A percentile compares a stretch with the other conserved stretches of the same genome.
Evolutionary conservation across 1,140 invertebrate species (phyloP).

Genomic region (Chymomyza costata): DNA sequence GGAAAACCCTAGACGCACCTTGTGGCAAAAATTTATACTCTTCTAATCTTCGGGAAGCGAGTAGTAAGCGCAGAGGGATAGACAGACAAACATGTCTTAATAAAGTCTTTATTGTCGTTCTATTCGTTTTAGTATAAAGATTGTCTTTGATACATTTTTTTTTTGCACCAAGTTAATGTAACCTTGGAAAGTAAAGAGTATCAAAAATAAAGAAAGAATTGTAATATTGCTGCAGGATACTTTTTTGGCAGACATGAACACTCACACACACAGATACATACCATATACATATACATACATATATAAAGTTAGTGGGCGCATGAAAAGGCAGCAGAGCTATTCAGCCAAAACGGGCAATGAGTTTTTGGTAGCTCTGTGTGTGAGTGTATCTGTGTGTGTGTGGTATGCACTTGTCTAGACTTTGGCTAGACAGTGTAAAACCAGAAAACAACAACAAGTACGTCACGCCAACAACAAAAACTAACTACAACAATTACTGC

Average conservation of each 20-base stretch:
- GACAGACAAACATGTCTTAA: no score
- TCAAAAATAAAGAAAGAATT: no score
- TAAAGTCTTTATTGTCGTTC: no score
- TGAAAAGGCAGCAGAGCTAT: background rate
- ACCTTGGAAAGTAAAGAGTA: no score
- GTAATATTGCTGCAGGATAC: conserved; percentile 61
- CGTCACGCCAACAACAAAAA: conserved; percentile 15
- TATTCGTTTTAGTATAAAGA: no score
- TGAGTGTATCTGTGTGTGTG: conserved; percentile 51
- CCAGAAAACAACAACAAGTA: conserved; percentile 54
- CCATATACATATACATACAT: background rate
- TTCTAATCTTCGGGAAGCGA: no score
- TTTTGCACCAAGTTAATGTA: no score
- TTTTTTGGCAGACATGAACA: conserved; percentile 28
- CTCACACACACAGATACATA: conserved; percentile 16
- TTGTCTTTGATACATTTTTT: no score
- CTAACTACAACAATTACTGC: conserved; percentile 54
- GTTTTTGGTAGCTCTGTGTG: conserved; percentile 51
- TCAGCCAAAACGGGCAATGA: conserved; percentile 53
- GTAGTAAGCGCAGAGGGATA: no score
- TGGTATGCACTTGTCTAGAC: conserved; percentile 74
- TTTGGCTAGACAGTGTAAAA: conserved; percentile 74
- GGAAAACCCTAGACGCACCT: no score
- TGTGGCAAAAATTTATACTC: no score
- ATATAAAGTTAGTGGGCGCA: background rate